These are phyloP conservation scores for Stigmatopora nigra DNA, from an alignment of 2,113 vertebrate genomes.

Conservation along the genomic window DNA sequence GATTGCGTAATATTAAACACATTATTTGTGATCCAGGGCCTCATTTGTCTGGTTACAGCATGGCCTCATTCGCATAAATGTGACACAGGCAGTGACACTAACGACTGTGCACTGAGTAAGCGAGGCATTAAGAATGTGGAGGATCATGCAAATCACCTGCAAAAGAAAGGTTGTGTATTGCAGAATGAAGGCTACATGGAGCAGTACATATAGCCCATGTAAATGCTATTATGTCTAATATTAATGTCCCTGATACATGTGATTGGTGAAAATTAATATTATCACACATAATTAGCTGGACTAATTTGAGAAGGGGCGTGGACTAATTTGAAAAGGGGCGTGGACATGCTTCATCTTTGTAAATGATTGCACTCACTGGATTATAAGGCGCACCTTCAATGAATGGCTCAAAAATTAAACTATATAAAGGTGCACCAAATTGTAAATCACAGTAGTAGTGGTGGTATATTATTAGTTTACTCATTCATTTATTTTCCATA, in stretches of 20 bases:
- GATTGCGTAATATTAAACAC: constrained; percentile 33
- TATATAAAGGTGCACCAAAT: no score
- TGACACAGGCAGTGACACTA: constrained; percentile 33
- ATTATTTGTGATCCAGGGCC: constrained; percentile 33
- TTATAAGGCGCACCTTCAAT: no score
- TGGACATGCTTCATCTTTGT: background rate
- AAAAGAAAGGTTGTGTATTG: constrained; percentile 56
- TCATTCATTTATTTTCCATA: no score
- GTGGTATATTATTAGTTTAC: no score
- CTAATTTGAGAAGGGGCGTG: no score
- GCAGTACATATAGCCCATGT: constrained; percentile 28
- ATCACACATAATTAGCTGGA: background rate
- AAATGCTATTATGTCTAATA: constrained; percentile 30
- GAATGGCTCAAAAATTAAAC: no score
- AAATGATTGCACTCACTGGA: no score
- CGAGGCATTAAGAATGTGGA: constrained; percentile 30
- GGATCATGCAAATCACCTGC: constrained; percentile 54
- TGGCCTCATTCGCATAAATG: constrained; percentile 31
- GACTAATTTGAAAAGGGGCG: background rate
- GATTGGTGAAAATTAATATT: constrained; percentile 12
- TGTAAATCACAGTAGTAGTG: no score
- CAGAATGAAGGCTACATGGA: constrained; percentile 24
- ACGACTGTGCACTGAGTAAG: constrained; percentile 31
- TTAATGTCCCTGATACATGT: constrained; percentile 24
- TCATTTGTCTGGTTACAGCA: constrained; percentile 37